These are phyloP conservation scores for Selene dorsalis DNA, from an alignment of 2,797 vertebrate genomes.

Conservation along the genomic window DNA sequence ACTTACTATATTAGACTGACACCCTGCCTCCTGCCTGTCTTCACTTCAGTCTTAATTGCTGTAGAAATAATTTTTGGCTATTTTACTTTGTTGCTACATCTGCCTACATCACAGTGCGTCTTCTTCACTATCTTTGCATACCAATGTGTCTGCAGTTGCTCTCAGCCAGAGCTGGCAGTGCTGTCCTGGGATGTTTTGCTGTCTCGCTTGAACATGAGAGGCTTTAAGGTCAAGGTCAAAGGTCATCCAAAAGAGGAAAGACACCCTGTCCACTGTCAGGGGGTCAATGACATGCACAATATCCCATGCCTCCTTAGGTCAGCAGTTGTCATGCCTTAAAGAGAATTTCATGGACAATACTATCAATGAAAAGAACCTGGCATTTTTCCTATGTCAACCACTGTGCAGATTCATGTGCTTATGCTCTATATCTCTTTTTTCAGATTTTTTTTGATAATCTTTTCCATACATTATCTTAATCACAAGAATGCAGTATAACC, in stretches of 20 bases:
- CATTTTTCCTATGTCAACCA: not conserved
- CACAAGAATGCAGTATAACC: not conserved
- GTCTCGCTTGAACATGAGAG: slow-evolving; percentile 50
- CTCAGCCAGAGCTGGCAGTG: not conserved
- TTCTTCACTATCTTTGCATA: not conserved
- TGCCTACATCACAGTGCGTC: not conserved
- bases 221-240: slow-evolving; percentile 52
- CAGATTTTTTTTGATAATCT: not conserved
- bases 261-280: slow-evolving; percentile 28
- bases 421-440: not conserved
- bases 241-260: slow-evolving; percentile 71
- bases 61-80: not conserved
- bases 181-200: not conserved
- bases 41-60: not conserved
- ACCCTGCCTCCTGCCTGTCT: slow-evolving; percentile 15
- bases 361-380: slow-evolving; percentile 11
- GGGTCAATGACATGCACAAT: slow-evolving; percentile 48
- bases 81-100: not conserved
- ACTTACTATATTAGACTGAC: slow-evolving; percentile 17
- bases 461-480: not conserved
- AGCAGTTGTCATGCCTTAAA: slow-evolving; percentile 26
- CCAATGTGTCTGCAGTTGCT: not conserved
- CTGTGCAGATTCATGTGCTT: not conserved
- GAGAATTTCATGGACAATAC: slow-evolving; percentile 4
- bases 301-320: slow-evolving; percentile 48